Conservation (phyloP, 2,888 invertebrate species). For the Agrochola lychnidis region DNA sequence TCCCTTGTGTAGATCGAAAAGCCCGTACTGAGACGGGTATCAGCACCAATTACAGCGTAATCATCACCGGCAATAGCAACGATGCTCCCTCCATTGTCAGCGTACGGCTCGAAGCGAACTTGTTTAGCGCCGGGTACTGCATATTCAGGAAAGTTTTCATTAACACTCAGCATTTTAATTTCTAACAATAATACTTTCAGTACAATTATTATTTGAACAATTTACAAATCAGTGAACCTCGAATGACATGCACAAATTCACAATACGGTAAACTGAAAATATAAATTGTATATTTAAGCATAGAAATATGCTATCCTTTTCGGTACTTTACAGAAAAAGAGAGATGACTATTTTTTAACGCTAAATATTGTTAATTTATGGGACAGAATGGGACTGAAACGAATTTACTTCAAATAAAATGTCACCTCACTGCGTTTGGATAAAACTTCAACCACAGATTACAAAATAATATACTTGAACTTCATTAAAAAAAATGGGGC, state of each 20-base stretch:
- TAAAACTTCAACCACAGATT: background rate
- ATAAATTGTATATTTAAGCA: background rate
- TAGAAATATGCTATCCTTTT: conserved; percentile 25
- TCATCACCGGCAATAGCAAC: conserved; percentile 99
- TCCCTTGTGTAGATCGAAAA: conserved; percentile 97
- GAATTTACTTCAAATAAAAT: conserved; percentile 19
- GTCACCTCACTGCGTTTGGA: conserved; percentile 38
- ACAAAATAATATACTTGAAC: too few relatives aligned
- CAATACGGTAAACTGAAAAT: background rate
- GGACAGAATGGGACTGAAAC: background rate
- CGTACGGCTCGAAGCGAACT: conserved; percentile 89
- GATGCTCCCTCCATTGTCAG: conserved; percentile 94
- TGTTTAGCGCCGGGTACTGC: conserved; percentile 89
- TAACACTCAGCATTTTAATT: conserved; percentile 80
- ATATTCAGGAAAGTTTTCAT: conserved; percentile 86
- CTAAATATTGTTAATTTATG: background rate
- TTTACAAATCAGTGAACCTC: conserved; percentile 31
- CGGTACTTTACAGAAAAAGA: background rate
- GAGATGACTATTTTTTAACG: background rate
- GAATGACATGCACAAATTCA: conserved; percentile 81
- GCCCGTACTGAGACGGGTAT: conserved; percentile 97
- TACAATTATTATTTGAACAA: conserved; percentile 16
- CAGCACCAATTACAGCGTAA: conserved; percentile 98
- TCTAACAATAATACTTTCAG: conserved; percentile 29
- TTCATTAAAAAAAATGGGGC: too few relatives aligned